These are phyloP conservation scores for Prionace glauca DNA, from an alignment of 2,797 vertebrate genomes.

Conservation along the genomic window DNA sequence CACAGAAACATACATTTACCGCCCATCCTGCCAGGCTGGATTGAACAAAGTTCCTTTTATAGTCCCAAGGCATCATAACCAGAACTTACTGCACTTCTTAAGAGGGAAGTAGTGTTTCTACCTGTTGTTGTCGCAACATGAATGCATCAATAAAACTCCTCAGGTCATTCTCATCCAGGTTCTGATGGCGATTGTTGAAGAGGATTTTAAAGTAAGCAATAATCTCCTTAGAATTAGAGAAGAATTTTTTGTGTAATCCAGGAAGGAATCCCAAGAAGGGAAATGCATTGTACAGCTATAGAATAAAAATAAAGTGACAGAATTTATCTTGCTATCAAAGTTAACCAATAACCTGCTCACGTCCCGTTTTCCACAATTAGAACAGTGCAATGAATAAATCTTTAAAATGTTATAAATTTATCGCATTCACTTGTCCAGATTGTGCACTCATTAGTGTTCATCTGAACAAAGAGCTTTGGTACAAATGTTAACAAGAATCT, in stretches of 20 bases:
- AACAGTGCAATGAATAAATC: neutral
- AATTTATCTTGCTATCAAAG: neutral
- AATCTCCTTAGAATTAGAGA: accelerated
- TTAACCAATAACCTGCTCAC: neutral
- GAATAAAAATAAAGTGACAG: neutral
- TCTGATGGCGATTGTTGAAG: neutral
- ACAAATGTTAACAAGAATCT: too few relatives aligned
- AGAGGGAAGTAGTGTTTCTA: neutral
- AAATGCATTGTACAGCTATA: neutral
- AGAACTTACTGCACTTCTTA: neutral
- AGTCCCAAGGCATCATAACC: neutral
- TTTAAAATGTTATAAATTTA: neutral
- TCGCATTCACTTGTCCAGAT: too few relatives aligned
- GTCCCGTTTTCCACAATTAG: neutral
- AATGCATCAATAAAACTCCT: neutral
- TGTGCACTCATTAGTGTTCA: too few relatives aligned
- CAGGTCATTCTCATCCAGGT: neutral
- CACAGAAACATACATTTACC: neutral
- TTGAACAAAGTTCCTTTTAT: neutral
- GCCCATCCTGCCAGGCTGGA: neutral
- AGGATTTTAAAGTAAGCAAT: neutral
- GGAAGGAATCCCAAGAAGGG: neutral
- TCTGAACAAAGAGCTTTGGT: too few relatives aligned
- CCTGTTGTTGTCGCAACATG: neutral
- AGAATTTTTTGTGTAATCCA: neutral